These are phyloP conservation scores for Tetragonisca angustula DNA, from an alignment of 2,888 invertebrate genomes.

Conservation along the genomic window DNA sequence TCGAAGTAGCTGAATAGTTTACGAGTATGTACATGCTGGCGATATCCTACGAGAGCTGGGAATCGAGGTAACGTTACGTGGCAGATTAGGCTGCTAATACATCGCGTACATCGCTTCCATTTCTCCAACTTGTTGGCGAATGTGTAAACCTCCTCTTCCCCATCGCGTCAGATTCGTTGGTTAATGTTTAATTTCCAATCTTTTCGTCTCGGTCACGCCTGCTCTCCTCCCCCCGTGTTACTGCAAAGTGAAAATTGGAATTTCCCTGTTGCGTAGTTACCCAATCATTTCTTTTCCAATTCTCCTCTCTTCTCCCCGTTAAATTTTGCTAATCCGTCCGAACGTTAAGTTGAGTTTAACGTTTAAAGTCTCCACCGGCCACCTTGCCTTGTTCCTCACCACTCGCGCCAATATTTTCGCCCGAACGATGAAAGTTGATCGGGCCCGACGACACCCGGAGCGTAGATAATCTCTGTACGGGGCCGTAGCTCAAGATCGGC, in stretches of 20 bases:
- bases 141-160: neutral
- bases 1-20: slow-evolving; percentile 55
- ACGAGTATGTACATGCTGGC: neutral
- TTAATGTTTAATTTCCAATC: neutral
- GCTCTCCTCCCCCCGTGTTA: too few relatives aligned
- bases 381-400: neutral
- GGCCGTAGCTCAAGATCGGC: neutral
- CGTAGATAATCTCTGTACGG: neutral
- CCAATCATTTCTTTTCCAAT: too few relatives aligned
- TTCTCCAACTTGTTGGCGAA: neutral
- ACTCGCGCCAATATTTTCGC: neutral
- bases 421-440: neutral
- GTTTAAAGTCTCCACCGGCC: neutral
- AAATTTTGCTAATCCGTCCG: too few relatives aligned
- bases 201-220: neutral
- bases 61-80: slow-evolving; percentile 29
- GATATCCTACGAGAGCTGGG: slow-evolving; percentile 21
- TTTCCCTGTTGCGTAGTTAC: too few relatives aligned
- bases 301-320: too few relatives aligned
- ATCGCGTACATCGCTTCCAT: neutral
- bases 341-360: too few relatives aligned
- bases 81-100: slow-evolving; percentile 23
- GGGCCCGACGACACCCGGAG: neutral
- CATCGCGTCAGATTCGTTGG: neutral
- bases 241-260: too few relatives aligned